These are phyloP conservation scores for Pterois miles DNA, from an alignment of 2,797 vertebrate genomes.

Conservation along the genomic window DNA sequence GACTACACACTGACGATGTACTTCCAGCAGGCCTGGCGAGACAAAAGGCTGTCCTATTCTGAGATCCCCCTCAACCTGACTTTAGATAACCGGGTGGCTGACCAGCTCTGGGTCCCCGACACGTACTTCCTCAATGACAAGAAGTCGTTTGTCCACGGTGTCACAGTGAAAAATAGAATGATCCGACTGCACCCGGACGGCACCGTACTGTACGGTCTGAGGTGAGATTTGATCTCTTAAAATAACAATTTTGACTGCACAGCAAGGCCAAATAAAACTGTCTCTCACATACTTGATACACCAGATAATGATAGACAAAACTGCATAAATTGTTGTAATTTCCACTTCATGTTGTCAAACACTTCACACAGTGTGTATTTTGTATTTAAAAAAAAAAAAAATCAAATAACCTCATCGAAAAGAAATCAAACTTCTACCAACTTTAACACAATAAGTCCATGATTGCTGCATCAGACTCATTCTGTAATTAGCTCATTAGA, in stretches of 20 bases:
- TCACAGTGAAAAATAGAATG: constrained; percentile 99
- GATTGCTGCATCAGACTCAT: constrained; percentile 28
- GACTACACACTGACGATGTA: constrained; percentile 99
- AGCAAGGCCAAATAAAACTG: not conserved
- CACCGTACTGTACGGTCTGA: constrained; percentile 95
- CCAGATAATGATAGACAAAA: not conserved
- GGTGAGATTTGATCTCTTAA: constrained; percentile 82
- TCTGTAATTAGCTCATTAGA: constrained; percentile 62
- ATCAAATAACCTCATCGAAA: constrained; percentile 9
- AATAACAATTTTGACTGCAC: not conserved
- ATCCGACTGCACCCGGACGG: constrained; percentile 98
- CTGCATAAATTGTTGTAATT: constrained; percentile 6
- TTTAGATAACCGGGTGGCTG: constrained; percentile 97
- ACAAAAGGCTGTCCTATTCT: constrained; percentile 97
- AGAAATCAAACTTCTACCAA: not conserved
- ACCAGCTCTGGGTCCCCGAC: constrained; percentile 98
- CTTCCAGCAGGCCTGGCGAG: constrained; percentile 98
- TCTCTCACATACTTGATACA: not conserved
- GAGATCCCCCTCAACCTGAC: constrained; percentile 98
- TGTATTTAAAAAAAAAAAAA: constrained; percentile 13
- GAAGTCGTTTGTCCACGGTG: constrained; percentile 98
- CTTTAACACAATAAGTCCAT: constrained; percentile 38
- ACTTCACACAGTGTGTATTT: not conserved
- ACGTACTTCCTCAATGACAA: constrained; percentile 99
- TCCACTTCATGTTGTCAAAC: constrained; percentile 18